Base-by-base conservation (phyloP, 2,797 vertebrate genomes). In the Vespertilio murinus region DNA sequence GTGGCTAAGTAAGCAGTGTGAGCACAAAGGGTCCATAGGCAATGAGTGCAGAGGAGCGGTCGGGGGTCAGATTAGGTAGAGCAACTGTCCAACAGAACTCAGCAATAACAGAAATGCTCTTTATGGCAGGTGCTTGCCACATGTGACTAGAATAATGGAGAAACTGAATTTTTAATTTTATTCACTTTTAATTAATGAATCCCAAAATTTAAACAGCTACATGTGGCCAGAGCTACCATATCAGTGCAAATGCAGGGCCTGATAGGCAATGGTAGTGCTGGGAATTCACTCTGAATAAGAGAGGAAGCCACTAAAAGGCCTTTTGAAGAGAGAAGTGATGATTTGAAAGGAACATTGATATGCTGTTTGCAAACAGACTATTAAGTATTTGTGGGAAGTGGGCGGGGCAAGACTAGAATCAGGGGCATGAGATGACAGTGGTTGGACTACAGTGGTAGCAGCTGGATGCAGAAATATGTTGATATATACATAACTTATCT, bases 131-230 rank as follows among this genome's bases (percentile, higher is more conserved):
- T 35, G 20, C 23, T 79, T 69, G 40, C 65, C 87, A 77, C 0
- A 5, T 65, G 40, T 28, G 23, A 13, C 38, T 28, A 59, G 6
- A n/a, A 54, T 61, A 42, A 93, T 33, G 30, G 14, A 90, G 56
- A 25, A 90, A 52, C 16, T 69, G 28, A 69, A 90, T 38, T 52
- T 75, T 86, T 8, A 59, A 64, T 90, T 90, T 70, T 38, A 85
- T 67, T 91, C 82, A 78, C 12, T 59, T 86, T 79, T 74, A 90
- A 61, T 54, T 59, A 47, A 74, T 47, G 17, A 47, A 18, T 47
- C 54, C 85, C 54, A 85, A 87, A 80, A 93, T 59, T 70, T 85
- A 95, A 73, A 85, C 8, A 61, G 71, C 28, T 69, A 28, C 3
- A 35, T 22, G 28, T 67, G 23, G 56, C 38, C 47, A 11, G 40